Conservation (phyloP, 30 jellyfish, hydroid and myxozoan species). For the Turritopsis dohrnii region DNA sequence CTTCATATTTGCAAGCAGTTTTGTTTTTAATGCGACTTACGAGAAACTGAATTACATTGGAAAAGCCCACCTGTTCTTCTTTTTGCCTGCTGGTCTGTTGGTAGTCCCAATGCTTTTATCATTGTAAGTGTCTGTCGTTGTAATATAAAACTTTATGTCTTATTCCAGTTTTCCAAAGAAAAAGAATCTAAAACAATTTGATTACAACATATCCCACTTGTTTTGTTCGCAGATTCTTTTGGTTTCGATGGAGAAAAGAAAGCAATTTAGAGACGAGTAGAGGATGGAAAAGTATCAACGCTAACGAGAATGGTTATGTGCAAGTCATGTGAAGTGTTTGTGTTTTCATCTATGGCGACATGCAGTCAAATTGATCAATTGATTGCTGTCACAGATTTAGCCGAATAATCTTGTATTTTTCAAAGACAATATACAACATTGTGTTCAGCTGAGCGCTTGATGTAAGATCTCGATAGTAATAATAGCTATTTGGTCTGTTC, state of each 20-base stretch:
- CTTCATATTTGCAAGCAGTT: conserved; percentile 39
- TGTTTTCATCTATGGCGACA: too few relatives aligned
- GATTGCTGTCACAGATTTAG: too few relatives aligned
- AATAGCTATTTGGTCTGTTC: too few relatives aligned
- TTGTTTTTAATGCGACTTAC: conserved; percentile 51
- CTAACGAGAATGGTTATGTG: background rate
- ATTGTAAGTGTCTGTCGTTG: background rate
- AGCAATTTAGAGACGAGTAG: background rate
- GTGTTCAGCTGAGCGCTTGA: too few relatives aligned
- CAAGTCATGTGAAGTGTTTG: background rate
- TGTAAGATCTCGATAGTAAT: too few relatives aligned
- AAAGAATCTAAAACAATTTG: background rate
- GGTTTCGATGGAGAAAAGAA: background rate
- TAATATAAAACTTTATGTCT: background rate
- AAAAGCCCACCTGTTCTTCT: conserved; percentile 48
- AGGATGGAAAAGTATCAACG: background rate
- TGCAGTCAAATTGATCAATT: too few relatives aligned
- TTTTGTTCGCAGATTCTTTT: background rate
- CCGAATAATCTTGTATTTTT: too few relatives aligned
- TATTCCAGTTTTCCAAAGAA: background rate
- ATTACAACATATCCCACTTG: background rate
- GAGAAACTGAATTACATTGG: conserved; percentile 33
- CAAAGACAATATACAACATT: too few relatives aligned
- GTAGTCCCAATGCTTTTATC: background rate
- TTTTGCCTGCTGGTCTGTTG: conserved; percentile 19